A percentile compares a stretch with the other conserved stretches of the same genome.
Conservation (phyloP, 2,888 invertebrate genomes). For the Poecilobothrus nobilitatus region DNA sequence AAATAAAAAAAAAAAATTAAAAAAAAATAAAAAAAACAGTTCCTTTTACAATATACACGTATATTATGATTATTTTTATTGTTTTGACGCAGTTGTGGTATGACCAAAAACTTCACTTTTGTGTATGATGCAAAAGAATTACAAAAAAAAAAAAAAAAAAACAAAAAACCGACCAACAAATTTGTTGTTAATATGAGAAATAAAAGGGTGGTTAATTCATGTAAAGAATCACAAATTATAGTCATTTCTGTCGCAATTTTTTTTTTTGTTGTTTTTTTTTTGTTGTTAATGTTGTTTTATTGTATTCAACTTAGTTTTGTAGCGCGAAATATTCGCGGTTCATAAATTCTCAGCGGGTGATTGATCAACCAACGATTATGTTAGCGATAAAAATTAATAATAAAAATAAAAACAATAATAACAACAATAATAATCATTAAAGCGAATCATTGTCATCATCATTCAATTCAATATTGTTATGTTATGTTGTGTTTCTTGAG, state of each 20-base stretch:
- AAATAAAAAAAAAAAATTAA: neutral
- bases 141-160: no score
- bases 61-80: no score
- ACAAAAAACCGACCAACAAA: no score
- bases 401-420: neutral
- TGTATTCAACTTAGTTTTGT: neutral
- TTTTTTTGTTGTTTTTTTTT: neutral
- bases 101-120: no score
- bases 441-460: neutral
- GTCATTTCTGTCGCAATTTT: constrained; percentile 1
- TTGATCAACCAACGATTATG: neutral
- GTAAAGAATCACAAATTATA: constrained; percentile 6
- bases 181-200: neutral
- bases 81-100: no score
- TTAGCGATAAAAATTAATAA: neutral
- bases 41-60: no score
- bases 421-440: no score
- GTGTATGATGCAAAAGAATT: no score
- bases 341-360: constrained; percentile 11
- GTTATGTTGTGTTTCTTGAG: no score
- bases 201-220: constrained; percentile 6
- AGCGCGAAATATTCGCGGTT: constrained; percentile 10
- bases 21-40: no score
- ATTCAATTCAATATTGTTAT: no score
- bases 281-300: neutral